Conservation (phyloP, 1,140 invertebrate genomes). For the Drosophila persimilis region DNA sequence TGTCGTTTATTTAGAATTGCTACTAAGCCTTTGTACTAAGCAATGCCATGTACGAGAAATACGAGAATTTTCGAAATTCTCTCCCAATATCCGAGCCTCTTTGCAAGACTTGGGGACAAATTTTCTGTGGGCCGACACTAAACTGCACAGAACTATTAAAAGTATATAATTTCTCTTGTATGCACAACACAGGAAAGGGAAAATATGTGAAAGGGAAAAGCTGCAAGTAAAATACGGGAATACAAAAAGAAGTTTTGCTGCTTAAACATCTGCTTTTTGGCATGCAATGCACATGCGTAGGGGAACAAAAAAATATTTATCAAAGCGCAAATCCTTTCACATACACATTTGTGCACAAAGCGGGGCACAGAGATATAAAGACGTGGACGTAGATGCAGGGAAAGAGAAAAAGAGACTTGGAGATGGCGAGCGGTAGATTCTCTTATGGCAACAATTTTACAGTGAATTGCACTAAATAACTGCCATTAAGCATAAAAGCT, state of each 20-base stretch:
- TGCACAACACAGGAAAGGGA: slow-evolving; percentile 19
- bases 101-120: slow-evolving; percentile 2
- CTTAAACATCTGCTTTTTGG: slow-evolving; percentile 62
- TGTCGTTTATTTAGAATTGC: too few species aligned
- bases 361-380: slow-evolving; percentile 6
- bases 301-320: slow-evolving; percentile 60
- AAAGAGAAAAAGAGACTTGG: slow-evolving; percentile 15
- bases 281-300: slow-evolving; percentile 63
- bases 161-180: slow-evolving; percentile 42
- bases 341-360: slow-evolving; percentile 28
- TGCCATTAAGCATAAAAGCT: slow-evolving; percentile 81
- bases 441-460: slow-evolving; percentile 76
- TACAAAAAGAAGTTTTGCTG: slow-evolving; percentile 37
- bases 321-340: slow-evolving; percentile 71
- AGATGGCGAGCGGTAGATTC: slow-evolving; percentile 53
- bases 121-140: background rate
- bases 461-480: slow-evolving; percentile 82
- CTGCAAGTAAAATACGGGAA: slow-evolving; percentile 46
- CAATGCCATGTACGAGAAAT: too few species aligned
- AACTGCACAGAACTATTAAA: slow-evolving; percentile 50
- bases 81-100: slow-evolving; percentile 30
- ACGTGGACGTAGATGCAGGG: background rate
- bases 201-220: slow-evolving; percentile 18
- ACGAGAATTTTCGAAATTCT: background rate
- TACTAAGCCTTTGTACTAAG: background rate